phyloP scores from a whole-genome alignment of 64 coral and sea anemone species.

The Orbicella faveolata region DNA sequence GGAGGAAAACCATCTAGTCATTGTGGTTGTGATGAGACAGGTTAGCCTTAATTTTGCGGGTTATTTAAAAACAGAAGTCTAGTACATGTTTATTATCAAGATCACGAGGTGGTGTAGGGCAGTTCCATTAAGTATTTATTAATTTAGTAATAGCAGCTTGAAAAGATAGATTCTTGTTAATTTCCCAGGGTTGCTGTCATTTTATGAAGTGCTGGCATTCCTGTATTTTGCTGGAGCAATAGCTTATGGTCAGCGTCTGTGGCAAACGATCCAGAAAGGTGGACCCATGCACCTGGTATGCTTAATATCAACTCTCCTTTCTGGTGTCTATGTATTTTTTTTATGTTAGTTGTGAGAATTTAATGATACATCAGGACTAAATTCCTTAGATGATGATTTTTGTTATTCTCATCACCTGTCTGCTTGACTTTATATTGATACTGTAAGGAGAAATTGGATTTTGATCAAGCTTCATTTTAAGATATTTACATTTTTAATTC shows the following conservation, averaged over 20 bases:
- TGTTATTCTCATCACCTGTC: background rate
- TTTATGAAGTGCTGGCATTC: conserved; percentile 87
- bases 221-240: conserved; percentile 86
- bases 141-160: background rate
- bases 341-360: background rate
- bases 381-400: background rate
- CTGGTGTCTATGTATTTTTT: too few species aligned
- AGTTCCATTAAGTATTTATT: too few species aligned
- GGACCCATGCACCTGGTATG: conserved; percentile 97
- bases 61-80: background rate
- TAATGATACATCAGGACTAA: background rate
- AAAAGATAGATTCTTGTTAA: background rate
- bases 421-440: background rate
- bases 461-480: too few species aligned
- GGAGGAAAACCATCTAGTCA: conserved; percentile 83
- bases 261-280: conserved; percentile 96
- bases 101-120: too few species aligned
- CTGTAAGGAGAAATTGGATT: background rate
- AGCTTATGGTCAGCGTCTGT: conserved; percentile 91
- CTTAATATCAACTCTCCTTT: background rate
- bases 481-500: too few species aligned
- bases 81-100: background rate
- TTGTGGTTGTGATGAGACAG: conserved; percentile 92
- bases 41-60: background rate
- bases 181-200: conserved; percentile 71